phyloP scores from a whole-genome alignment of 2,113 vertebrate species.

The Amphiprion percula region DNA sequence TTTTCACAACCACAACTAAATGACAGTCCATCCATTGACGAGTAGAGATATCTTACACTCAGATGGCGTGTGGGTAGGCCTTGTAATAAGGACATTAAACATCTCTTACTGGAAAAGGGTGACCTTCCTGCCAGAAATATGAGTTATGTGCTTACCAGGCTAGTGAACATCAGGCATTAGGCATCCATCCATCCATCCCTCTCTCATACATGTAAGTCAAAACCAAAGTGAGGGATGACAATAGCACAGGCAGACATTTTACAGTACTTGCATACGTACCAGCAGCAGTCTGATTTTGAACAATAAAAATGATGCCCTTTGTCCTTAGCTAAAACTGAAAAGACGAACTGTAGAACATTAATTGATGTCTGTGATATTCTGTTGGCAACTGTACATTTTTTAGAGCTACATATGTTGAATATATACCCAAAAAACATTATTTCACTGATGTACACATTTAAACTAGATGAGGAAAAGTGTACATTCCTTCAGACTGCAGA shows the following conservation, averaged over 20 bases:
- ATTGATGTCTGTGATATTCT: no score
- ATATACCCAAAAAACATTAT: no score
- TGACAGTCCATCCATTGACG: conserved; percentile 58
- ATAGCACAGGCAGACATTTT: neutral
- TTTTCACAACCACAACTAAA: conserved; percentile 1
- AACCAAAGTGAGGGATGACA: neutral
- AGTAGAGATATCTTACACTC: conserved; percentile 41
- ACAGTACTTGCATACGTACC: conserved; percentile 13
- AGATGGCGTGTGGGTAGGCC: conserved; percentile 35
- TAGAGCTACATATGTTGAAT: no score
- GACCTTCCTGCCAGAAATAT: conserved; percentile 63
- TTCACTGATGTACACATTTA: no score
- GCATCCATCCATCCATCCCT: neutral
- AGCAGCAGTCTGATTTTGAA: conserved; percentile 1
- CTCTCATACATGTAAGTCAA: conserved; percentile 7
- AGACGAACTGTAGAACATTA: neutral
- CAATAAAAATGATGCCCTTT: conserved; percentile 10
- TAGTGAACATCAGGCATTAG: conserved; percentile 31
- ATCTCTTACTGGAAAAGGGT: conserved; percentile 37
- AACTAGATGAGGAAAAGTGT: no score
- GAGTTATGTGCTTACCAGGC: conserved; percentile 37
- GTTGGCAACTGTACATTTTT: no score
- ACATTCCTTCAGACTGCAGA: no score
- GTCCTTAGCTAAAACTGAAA: conserved; percentile 11
- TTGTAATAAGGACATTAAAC: conserved; percentile 72